phyloP scores from a whole-genome alignment of 1,140 invertebrate species.

The Notospermus geniculatus region DNA sequence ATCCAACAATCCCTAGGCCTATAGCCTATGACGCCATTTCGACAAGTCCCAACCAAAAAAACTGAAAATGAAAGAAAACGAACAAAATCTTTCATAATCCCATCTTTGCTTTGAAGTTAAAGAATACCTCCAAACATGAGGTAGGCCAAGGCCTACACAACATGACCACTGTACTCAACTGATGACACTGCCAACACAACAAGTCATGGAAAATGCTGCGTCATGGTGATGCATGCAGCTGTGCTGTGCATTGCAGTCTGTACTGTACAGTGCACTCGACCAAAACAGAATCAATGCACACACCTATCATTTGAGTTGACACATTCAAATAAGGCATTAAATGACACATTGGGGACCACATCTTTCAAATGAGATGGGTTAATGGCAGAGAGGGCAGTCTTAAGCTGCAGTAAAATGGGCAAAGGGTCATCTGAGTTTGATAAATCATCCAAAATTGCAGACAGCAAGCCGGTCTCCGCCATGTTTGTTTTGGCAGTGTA shows the following conservation, averaged over 20 bases:
- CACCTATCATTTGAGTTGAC: conserved; percentile 34
- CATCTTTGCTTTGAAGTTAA: too few species aligned
- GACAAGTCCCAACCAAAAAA: too few species aligned
- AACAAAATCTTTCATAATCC: too few species aligned
- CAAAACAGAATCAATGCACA: conserved; percentile 4
- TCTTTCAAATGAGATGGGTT: conserved; percentile 22
- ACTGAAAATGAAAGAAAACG: too few species aligned
- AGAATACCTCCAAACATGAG: too few species aligned
- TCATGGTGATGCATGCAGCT: too few species aligned
- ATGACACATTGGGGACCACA: conserved; percentile 31
- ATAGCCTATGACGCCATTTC: too few species aligned
- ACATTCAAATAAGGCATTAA: conserved; percentile 32
- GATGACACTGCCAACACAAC: too few species aligned
- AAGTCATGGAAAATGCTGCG: too few species aligned
- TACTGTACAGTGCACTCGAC: not conserved
- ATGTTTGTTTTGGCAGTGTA: conserved; percentile 9
- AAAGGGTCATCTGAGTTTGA: conserved; percentile 20
- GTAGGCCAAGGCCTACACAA: too few species aligned
- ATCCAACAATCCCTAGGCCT: too few species aligned
- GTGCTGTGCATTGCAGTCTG: not conserved
- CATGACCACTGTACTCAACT: too few species aligned
- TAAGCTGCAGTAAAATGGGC: conserved; percentile 25
- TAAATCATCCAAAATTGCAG: conserved; percentile 19
- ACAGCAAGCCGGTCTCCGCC: conserved; percentile 11
- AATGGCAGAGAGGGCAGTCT: conserved; percentile 25